These are phyloP conservation scores for Lasiommata megera DNA, from an alignment of 2,888 invertebrate genomes.

Conservation along the genomic window DNA sequence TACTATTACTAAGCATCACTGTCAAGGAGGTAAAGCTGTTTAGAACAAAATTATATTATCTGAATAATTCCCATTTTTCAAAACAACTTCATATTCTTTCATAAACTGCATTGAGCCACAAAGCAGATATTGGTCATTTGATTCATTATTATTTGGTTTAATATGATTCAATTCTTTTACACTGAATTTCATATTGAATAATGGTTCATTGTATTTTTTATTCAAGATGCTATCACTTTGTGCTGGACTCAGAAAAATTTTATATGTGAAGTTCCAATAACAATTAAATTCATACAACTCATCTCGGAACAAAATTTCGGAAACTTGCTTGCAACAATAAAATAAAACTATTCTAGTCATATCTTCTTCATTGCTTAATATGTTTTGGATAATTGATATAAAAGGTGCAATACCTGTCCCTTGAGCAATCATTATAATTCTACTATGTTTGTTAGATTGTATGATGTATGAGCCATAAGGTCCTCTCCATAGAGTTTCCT, in stretches of 20 bases:
- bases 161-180: slow-evolving; percentile 53
- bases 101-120: slow-evolving; percentile 84
- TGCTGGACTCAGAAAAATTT: slow-evolving; percentile 76
- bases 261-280: slow-evolving; percentile 89
- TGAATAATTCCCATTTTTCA: slow-evolving; percentile 43
- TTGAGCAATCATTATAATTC: slow-evolving; percentile 79
- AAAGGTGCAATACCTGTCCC: slow-evolving; percentile 90
- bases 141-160: slow-evolving; percentile 47
- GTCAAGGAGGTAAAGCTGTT: slow-evolving; percentile 15
- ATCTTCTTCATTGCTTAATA: slow-evolving; percentile 85
- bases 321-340: slow-evolving; percentile 81
- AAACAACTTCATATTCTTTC: slow-evolving; percentile 59
- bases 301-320: slow-evolving; percentile 83
- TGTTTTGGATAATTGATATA: slow-evolving; percentile 81
- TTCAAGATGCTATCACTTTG: slow-evolving; percentile 16
- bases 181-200: slow-evolving; percentile 58
- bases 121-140: slow-evolving; percentile 73
- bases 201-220: slow-evolving; percentile 77
- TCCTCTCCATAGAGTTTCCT: slow-evolving; percentile 85
- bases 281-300: slow-evolving; percentile 80
- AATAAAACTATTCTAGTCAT: slow-evolving; percentile 83
- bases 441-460: slow-evolving; percentile 59
- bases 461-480: slow-evolving; percentile 84
- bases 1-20: background rate
- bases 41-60: slow-evolving; percentile 63